phyloP scores from a whole-genome alignment of 2,797 vertebrate genomes.

The Pseudochromis fuscus region DNA sequence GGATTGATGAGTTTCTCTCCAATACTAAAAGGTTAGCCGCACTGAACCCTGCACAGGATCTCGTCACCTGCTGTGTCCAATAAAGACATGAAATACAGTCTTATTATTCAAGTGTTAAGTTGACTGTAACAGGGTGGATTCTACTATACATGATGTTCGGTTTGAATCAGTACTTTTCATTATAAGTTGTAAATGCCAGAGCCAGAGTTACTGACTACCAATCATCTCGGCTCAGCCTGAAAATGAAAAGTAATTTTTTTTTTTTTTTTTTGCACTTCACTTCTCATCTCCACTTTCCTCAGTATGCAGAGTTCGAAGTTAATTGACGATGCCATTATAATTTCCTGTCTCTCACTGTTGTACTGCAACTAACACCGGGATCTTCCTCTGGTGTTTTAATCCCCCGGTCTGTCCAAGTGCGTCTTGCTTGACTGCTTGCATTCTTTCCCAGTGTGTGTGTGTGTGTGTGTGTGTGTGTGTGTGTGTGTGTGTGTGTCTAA shows the following conservation, averaged over 20 bases:
- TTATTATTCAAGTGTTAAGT: constrained; percentile 39
- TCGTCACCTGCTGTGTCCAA: constrained; percentile 16
- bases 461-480: background rate
- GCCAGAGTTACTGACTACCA: constrained; percentile 36
- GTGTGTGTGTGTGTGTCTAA: constrained; percentile 24
- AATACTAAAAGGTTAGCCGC: constrained; percentile 43
- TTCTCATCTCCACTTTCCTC: constrained; percentile 30
- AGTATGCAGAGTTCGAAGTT: constrained; percentile 17
- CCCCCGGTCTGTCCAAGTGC: constrained; percentile 35
- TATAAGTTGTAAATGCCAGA: constrained; percentile 65
- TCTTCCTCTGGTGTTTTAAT: constrained; percentile 49
- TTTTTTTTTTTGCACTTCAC: constrained; percentile 21
- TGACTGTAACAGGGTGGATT: constrained; percentile 39
- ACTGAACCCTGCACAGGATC: background rate
- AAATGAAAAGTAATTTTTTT: constrained; percentile 27
- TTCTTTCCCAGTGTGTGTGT: constrained; percentile 11
- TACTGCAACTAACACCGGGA: constrained; percentile 27
- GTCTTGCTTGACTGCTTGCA: constrained; percentile 47
- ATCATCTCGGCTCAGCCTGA: constrained; percentile 47
- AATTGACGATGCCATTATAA: constrained; percentile 40
- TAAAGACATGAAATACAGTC: constrained; percentile 35
- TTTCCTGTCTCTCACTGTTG: constrained; percentile 45
- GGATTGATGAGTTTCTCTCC: constrained; percentile 28
- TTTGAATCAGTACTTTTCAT: constrained; percentile 56
- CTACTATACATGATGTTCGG: constrained; percentile 36